These are phyloP conservation scores for Drosophila biarmipes DNA, from an alignment of 1,140 invertebrate species.

Conservation along the genomic window DNA sequence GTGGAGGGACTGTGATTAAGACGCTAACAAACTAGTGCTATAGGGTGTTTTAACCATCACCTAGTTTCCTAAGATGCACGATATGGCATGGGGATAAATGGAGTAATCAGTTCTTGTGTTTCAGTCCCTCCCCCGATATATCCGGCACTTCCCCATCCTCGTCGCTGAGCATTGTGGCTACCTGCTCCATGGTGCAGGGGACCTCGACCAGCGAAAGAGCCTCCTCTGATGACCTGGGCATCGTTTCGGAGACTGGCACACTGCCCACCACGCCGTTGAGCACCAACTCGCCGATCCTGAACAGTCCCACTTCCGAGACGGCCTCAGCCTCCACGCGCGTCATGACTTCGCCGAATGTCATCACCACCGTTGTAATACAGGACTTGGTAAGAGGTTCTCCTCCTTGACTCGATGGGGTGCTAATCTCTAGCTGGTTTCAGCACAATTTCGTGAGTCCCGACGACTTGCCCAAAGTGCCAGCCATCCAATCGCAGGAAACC, in stretches of 20 bases:
- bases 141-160: constrained; percentile 39
- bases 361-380: constrained; percentile 63
- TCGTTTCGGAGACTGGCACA: constrained; percentile 45
- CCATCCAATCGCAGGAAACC: constrained; percentile 17
- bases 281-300: constrained; percentile 42
- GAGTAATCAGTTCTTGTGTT: constrained; percentile 12
- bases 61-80: not conserved
- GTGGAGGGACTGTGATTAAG: not conserved
- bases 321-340: constrained; percentile 60
- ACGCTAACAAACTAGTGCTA: not conserved
- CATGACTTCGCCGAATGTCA: constrained; percentile 61
- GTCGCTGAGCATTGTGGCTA: constrained; percentile 55
- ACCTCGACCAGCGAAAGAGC: constrained; percentile 13
- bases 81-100: not conserved
- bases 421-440: constrained; percentile 9
- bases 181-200: constrained; percentile 54
- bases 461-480: constrained; percentile 58
- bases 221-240: constrained; percentile 34
- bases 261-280: constrained; percentile 54
- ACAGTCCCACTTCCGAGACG: constrained; percentile 56
- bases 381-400: constrained; percentile 44
- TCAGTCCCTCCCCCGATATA: constrained; percentile 48
- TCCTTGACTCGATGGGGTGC: too few relatives aligned
- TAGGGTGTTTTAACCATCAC: not conserved
- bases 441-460: constrained; percentile 47